Evolutionary conservation across 2,797 vertebrate species (phyloP), one percentile per base, ranked within the genome.

Genomic region (Enteromius anoplus): DNA sequence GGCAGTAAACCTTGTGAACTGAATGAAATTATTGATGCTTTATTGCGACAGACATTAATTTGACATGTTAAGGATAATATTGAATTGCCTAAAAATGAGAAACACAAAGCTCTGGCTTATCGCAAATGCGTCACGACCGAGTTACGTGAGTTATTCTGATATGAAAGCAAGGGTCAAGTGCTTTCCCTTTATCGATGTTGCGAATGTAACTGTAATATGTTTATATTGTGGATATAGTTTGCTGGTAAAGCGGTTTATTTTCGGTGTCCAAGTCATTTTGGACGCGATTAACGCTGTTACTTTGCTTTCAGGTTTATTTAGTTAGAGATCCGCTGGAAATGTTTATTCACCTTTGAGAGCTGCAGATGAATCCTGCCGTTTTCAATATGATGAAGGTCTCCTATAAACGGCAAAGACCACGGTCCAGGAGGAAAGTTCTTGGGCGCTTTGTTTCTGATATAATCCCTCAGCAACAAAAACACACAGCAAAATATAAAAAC

Each of bases 371-470:
- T 1, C 26, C 84, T 89, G 1, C 14, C 0, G 1, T 81, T 15
- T 0, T 79, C 2, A 7, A 93, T 21, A 5, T 64, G 89, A 72
- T 69, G 87, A 1, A 93, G 23, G 73, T 95, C 91, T 53, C 94
- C 94, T 11, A 95, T 77, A 0, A 95, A 68, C 51, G 94, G 93
- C 53, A 95, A 89, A 75, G 92, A 21, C 88, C 88, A 88, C 0
- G 93, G 94, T 66, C 95, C 93, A 12, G 95, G 94, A 75, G 95
- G 95, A 82, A 94, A 95, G 86, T 94, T 91, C 62, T 73, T 82
- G 0, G 92, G 93, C 2, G 40, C 77, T 70, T 88, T 91, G 80
- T 94, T 91, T 82, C 77, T 93, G 75, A 90, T 2, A 66, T 92
- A n/a, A 75, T 95, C 88, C 62, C 84, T 37, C 47, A 94, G 10